phyloP scores from a whole-genome alignment of 2,113 vertebrate species.

The Toxotes jaculatrix region DNA sequence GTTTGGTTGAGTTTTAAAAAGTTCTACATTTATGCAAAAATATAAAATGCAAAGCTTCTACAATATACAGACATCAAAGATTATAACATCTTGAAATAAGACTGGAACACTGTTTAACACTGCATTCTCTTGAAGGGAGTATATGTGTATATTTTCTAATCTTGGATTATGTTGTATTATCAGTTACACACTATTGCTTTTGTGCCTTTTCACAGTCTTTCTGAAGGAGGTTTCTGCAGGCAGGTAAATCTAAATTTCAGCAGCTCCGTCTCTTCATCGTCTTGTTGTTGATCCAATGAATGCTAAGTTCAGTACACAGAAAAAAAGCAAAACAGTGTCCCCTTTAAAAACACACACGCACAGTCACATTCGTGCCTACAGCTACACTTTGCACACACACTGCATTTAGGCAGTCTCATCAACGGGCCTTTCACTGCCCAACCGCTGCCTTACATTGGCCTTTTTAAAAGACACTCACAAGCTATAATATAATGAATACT shows the following conservation, averaged over 20 bases:
- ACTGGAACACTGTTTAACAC: background rate
- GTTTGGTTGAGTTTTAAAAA: background rate
- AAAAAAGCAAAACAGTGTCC: conserved; percentile 14
- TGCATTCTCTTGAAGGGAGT: background rate
- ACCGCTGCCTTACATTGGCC: conserved; percentile 3
- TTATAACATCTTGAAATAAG: background rate
- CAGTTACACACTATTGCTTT: background rate
- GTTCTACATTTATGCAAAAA: background rate
- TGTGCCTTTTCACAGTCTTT: background rate
- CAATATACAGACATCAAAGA: background rate
- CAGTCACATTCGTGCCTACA: conserved; percentile 18
- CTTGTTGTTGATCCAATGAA: background rate
- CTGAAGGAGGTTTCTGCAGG: background rate
- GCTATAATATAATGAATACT: conserved; percentile 16
- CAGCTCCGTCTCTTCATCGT: background rate
- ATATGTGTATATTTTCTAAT: background rate
- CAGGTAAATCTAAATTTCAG: background rate
- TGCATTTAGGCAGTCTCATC: conserved; percentile 16
- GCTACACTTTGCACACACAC: background rate
- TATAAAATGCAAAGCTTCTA: background rate
- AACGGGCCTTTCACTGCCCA: conserved; percentile 39
- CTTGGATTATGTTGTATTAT: background rate
- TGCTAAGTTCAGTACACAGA: background rate
- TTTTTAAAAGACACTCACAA: conserved; percentile 2
- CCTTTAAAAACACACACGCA: conserved; percentile 22